phyloP scores from a whole-genome alignment of 2,797 vertebrate genomes.

The Potorous gilbertii region DNA sequence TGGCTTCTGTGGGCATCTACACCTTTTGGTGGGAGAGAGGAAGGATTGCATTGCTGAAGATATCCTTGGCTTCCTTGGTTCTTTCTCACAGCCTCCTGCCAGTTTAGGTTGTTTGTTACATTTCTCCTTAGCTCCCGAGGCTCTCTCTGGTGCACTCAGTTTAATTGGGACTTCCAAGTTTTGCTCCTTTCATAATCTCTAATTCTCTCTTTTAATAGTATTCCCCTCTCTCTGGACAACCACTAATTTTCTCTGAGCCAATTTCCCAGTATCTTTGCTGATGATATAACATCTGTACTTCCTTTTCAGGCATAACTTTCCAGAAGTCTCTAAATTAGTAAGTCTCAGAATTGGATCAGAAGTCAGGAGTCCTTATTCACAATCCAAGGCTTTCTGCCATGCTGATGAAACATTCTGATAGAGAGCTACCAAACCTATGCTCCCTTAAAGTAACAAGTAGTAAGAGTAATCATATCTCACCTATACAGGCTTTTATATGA shows the following conservation, averaged over 20 bases:
- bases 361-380: not conserved
- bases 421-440: not conserved
- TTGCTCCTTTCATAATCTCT: not conserved
- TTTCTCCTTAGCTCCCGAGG: not conserved
- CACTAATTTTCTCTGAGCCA: not conserved
- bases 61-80: not conserved
- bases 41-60: not conserved
- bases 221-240: not conserved
- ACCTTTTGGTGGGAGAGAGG: not conserved
- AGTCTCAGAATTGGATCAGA: not conserved
- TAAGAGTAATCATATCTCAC: not conserved
- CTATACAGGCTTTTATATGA: not conserved
- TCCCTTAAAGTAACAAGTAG: not conserved
- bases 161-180: not conserved
- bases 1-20: not conserved
- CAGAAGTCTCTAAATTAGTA: not conserved
- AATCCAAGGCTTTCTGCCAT: not conserved
- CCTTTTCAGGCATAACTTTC: not conserved
- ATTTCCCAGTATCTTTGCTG: not conserved
- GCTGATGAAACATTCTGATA: not conserved
- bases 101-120: not conserved
- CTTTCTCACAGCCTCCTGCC: not conserved
- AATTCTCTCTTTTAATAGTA: not conserved
- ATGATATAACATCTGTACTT: not conserved
- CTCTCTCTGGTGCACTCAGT: not conserved